phyloP scores from a whole-genome alignment of 2,888 invertebrate genomes.

The Iselma pallidipennis region DNA sequence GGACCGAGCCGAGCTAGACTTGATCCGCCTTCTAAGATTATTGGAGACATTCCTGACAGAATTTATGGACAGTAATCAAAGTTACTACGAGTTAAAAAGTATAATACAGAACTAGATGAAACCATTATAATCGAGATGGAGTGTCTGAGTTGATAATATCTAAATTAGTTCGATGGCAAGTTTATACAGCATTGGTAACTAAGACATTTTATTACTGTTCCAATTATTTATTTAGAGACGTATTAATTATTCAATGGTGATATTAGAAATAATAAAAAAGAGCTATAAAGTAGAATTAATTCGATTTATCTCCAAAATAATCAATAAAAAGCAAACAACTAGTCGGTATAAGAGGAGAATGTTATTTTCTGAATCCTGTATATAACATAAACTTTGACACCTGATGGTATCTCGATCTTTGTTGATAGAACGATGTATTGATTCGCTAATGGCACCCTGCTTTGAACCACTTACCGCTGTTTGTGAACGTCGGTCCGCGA shows the following conservation, averaged over 20 bases:
- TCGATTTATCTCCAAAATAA: too few species aligned
- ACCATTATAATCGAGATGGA: slow-evolving; percentile 22
- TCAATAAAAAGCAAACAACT: background rate
- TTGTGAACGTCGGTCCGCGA: slow-evolving; percentile 35
- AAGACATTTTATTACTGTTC: slow-evolving; percentile 19
- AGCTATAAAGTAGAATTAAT: too few species aligned
- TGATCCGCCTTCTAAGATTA: slow-evolving; percentile 29
- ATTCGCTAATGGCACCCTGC: slow-evolving; percentile 42
- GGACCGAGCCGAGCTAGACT: slow-evolving; percentile 30
- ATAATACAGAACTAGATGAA: slow-evolving; percentile 21
- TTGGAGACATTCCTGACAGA: slow-evolving; percentile 33
- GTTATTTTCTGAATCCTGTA: background rate
- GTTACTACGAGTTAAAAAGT: slow-evolving; percentile 39
- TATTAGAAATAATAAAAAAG: too few species aligned
- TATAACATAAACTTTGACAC: slow-evolving; percentile 15
- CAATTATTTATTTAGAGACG: slow-evolving; percentile 23
- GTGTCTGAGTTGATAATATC: slow-evolving; percentile 13
- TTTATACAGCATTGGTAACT: slow-evolving; percentile 20
- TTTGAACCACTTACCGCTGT: slow-evolving; percentile 42
- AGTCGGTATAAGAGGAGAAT: background rate
- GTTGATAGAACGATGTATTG: slow-evolving; percentile 34
- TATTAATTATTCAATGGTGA: too few species aligned
- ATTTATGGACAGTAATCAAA: slow-evolving; percentile 44
- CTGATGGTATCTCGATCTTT: slow-evolving; percentile 22
- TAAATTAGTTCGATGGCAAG: slow-evolving; percentile 1